These are phyloP conservation scores for Pseudochirops corinnae DNA, from an alignment of 2,797 vertebrate genomes.

Conservation along the genomic window DNA sequence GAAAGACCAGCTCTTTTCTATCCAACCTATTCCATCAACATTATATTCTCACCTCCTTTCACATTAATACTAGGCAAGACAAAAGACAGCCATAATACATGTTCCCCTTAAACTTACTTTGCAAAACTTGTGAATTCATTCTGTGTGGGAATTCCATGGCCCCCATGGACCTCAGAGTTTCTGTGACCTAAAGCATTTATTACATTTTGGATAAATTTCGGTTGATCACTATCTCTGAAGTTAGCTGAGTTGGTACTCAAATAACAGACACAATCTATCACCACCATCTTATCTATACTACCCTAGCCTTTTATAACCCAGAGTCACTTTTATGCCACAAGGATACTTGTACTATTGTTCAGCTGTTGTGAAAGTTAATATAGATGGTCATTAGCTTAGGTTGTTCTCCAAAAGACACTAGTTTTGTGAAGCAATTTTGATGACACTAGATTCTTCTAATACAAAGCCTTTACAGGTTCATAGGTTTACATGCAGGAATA, in stretches of 20 bases:
- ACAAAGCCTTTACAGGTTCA: neutral
- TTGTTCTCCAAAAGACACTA: neutral
- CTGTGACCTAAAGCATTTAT: neutral
- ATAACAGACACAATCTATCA: neutral
- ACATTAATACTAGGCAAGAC: neutral
- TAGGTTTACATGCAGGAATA: neutral
- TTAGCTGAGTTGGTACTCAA: neutral
- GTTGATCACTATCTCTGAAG: neutral
- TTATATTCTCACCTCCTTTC: neutral
- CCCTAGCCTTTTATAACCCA: neutral
- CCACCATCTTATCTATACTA: neutral
- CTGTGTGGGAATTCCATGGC: neutral
- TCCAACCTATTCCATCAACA: neutral
- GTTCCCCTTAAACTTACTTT: neutral
- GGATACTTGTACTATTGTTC: neutral
- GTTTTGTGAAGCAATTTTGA: neutral
- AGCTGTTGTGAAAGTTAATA: neutral
- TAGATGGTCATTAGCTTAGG: neutral
- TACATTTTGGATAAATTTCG: neutral
- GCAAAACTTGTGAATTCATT: neutral
- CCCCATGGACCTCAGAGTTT: neutral
- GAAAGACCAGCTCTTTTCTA: neutral
- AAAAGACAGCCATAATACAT: neutral
- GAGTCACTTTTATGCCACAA: neutral
- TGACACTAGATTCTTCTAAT: neutral